A percentile compares a stretch with the other conserved stretches of the same genome.
phyloP scores from a whole-genome alignment of 2,113 vertebrate species.

The Actenoides lindsayi region DNA sequence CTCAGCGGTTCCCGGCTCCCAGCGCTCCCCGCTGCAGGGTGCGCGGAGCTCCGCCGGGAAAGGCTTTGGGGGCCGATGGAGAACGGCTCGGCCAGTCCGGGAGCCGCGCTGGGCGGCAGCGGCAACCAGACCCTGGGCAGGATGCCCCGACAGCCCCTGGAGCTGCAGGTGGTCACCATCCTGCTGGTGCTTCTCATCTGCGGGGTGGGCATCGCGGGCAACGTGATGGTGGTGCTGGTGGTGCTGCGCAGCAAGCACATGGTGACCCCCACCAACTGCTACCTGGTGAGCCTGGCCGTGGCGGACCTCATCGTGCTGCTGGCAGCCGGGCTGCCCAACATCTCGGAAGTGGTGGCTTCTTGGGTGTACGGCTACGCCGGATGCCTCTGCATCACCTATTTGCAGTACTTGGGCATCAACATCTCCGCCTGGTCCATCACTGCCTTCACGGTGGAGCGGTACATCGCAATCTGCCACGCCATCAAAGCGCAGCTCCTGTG shows the following conservation, averaged over 20 bases:
- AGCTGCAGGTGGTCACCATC: conserved; percentile 85
- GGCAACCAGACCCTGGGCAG: conserved; percentile 66
- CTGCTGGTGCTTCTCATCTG: conserved; percentile 84
- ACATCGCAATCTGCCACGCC: conserved; percentile 87
- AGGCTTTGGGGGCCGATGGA: neutral
- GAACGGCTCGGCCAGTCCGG: neutral
- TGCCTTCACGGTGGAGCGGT: conserved; percentile 85
- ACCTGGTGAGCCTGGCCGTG: conserved; percentile 85
- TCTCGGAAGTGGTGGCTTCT: conserved; percentile 78
- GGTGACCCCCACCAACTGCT: conserved; percentile 89
- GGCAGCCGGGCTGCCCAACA: conserved; percentile 83
- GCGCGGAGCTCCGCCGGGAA: neutral
- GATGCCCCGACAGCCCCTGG: conserved; percentile 79
- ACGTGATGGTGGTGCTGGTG: conserved; percentile 85
- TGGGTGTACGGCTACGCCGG: conserved; percentile 86
- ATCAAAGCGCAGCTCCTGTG: conserved; percentile 85
- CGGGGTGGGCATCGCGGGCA: conserved; percentile 82
- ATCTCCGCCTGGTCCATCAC: conserved; percentile 86
- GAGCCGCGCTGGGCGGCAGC: neutral
- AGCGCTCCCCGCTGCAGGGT: neutral
- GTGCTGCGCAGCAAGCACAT: conserved; percentile 84
- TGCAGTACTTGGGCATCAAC: conserved; percentile 90
- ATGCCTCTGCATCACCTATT: conserved; percentile 87
- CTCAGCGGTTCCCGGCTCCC: neutral
- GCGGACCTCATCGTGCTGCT: conserved; percentile 86